Evolutionary conservation across 2,797 vertebrate genomes (phyloP).

Genomic region (Parauchenoglanis punctatus): DNA sequence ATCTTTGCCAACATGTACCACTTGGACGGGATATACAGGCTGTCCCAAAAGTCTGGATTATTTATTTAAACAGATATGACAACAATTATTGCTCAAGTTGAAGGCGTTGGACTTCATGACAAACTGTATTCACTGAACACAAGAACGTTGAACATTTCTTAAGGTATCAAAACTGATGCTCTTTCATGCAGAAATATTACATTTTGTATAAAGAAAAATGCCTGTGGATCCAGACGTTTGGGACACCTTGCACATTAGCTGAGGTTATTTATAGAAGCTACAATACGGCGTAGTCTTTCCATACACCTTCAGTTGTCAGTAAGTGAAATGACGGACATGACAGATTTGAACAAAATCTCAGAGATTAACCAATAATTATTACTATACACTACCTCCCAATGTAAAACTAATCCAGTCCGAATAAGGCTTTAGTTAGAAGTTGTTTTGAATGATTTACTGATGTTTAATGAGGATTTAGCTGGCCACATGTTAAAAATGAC

Average conservation of each 20-base stretch:
- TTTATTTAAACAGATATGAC: too few relatives aligned
- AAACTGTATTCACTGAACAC: too few relatives aligned
- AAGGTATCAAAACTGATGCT: too few relatives aligned
- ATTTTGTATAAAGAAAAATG: too few relatives aligned
- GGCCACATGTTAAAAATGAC: slow-evolving; percentile 7
- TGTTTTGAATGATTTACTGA: slow-evolving; percentile 35
- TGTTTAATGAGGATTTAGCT: slow-evolving; percentile 25
- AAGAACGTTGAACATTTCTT: too few relatives aligned
- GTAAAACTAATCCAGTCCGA: neutral
- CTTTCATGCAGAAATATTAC: too few relatives aligned
- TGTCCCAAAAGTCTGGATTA: too few relatives aligned
- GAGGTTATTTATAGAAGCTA: neutral
- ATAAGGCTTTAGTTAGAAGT: slow-evolving; percentile 3
- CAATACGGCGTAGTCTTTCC: neutral
- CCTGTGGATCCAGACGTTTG: too few relatives aligned
- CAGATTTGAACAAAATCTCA: neutral
- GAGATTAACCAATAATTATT: neutral
- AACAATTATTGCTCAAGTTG: too few relatives aligned
- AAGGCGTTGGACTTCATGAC: too few relatives aligned
- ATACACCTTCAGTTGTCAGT: neutral
- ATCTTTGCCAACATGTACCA: neutral
- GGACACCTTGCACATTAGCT: neutral
- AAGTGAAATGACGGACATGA: neutral
- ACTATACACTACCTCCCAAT: neutral
- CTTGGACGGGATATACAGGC: neutral